Percentiles rank a stretch among this genome's conserved stretches.
Conservation (phyloP, 1,140 invertebrate species). For the Copidosoma floridanum region DNA sequence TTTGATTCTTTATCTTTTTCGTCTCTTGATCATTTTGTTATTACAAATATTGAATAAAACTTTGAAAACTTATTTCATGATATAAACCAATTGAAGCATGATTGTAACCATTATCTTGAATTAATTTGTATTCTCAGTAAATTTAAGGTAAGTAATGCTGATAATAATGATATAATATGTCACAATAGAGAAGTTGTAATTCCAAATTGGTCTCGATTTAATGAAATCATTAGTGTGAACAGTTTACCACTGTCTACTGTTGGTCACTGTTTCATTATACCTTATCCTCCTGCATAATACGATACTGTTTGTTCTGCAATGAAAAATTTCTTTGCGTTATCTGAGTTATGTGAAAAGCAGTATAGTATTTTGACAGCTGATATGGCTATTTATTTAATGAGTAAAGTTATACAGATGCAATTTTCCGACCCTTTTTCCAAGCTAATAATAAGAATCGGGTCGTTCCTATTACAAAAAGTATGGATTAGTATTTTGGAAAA, state of each 20-base stretch:
- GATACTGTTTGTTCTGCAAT: conserved; percentile 1
- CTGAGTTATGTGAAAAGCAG: not conserved
- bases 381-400: conserved; percentile 2
- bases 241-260: not conserved
- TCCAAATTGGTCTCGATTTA: not conserved
- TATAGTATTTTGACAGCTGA: not conserved
- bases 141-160: not conserved
- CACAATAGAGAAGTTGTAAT: not conserved
- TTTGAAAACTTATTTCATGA: not conserved
- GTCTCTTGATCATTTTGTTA: not conserved
- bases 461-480: conserved; percentile 28
- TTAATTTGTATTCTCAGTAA: conserved; percentile 9
- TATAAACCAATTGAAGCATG: not conserved
- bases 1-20: not conserved
- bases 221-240: not conserved
- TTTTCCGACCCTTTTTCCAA: not conserved
- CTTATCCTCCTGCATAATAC: not conserved
- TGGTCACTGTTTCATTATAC: not conserved
- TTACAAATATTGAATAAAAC: not conserved
- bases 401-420: not conserved
- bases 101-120: not conserved
- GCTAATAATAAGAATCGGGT: conserved; percentile 21
- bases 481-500: conserved; percentile 25
- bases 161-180: too few species aligned
- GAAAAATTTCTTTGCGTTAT: not conserved